Conservation (phyloP, 2,888 invertebrate species). For the Nomada hirtipes region DNA sequence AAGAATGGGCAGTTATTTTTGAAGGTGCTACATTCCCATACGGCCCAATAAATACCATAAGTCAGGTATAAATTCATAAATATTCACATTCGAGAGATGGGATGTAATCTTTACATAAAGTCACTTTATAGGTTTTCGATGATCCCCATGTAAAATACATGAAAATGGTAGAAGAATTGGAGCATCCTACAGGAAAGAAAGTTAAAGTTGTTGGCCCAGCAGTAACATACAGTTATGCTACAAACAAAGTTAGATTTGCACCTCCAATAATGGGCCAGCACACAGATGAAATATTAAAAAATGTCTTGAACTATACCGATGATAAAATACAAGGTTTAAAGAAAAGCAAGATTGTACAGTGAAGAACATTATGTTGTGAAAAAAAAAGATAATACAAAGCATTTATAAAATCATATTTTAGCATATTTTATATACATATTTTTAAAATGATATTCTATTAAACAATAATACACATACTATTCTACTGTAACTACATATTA, state of each 20-base stretch:
- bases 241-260: slow-evolving; percentile 89
- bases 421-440: not conserved
- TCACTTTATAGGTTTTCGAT: slow-evolving; percentile 88
- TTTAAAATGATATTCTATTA: slow-evolving; percentile 1
- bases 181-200: slow-evolving; percentile 89
- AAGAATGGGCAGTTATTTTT: slow-evolving; percentile 91
- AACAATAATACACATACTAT: slow-evolving; percentile 5
- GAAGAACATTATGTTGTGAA: slow-evolving; percentile 67
- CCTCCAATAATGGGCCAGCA: slow-evolving; percentile 96
- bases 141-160: slow-evolving; percentile 93
- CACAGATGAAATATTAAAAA: slow-evolving; percentile 90
- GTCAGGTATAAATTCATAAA: slow-evolving; percentile 85
- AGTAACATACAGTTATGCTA: slow-evolving; percentile 91
- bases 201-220: slow-evolving; percentile 94
- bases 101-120: slow-evolving; percentile 15
- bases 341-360: slow-evolving; percentile 84
- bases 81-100: slow-evolving; percentile 12
- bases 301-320: slow-evolving; percentile 88
- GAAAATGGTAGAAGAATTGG: slow-evolving; percentile 89
- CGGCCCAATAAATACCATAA: slow-evolving; percentile 95
- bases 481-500: not conserved
- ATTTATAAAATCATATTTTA: not conserved
- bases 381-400: not conserved
- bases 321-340: slow-evolving; percentile 86
- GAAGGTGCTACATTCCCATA: slow-evolving; percentile 92